These are phyloP conservation scores for Limnephilus marmoratus DNA, from an alignment of 2,888 invertebrate species.

Conservation along the genomic window DNA sequence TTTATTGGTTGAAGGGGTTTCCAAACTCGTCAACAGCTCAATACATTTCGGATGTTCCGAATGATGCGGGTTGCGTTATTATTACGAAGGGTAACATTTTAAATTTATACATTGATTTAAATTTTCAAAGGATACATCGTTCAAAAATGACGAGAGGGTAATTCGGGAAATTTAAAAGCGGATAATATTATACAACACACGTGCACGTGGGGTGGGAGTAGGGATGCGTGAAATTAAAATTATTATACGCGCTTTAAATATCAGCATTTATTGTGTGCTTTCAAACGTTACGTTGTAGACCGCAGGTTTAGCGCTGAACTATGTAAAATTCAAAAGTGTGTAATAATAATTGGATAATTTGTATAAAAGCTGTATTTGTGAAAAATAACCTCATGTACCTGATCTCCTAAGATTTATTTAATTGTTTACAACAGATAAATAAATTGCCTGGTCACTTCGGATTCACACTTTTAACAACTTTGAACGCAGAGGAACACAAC, in stretches of 20 bases:
- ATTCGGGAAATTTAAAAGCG: neutral
- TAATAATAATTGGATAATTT: too few species aligned
- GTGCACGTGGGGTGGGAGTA: neutral
- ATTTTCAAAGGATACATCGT: neutral
- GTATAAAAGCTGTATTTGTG: too few species aligned
- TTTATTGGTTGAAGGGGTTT: slow-evolving; percentile 50
- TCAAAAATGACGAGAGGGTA: slow-evolving; percentile 5
- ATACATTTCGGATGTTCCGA: slow-evolving; percentile 45
- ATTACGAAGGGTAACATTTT: slow-evolving; percentile 6
- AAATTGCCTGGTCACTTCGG: too few species aligned
- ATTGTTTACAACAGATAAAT: too few species aligned
- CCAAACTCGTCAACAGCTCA: slow-evolving; percentile 50
- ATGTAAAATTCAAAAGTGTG: neutral
- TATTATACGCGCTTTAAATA: neutral
- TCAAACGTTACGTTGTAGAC: neutral
- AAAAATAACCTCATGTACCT: too few species aligned
- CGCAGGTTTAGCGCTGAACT: neutral
- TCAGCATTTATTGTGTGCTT: neutral
- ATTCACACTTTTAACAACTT: too few species aligned
- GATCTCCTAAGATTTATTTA: too few species aligned
- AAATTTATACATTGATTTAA: slow-evolving; percentile 41
- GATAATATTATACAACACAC: neutral
- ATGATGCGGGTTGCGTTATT: slow-evolving; percentile 49
- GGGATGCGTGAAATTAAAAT: slow-evolving; percentile 39
- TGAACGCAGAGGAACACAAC: too few species aligned